Evolutionary conservation across 2,888 invertebrate species (phyloP).

Genomic region (Syrphus vitripennis): DNA sequence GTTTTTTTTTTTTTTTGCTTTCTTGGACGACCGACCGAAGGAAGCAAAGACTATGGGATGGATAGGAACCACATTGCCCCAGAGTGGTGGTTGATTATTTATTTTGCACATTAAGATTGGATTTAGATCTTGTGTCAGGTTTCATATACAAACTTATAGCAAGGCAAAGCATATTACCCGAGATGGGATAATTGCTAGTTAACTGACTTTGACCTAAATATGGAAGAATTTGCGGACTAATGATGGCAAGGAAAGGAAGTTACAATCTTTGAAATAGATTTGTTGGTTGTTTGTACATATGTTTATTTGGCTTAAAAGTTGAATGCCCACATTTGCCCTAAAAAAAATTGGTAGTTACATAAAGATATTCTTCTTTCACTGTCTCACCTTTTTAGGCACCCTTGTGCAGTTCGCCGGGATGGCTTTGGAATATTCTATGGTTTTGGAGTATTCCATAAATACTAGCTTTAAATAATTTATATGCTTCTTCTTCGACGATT

Average conservation of each 20-base stretch:
- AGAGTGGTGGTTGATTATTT: slow-evolving; percentile 41
- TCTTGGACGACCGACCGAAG: background rate
- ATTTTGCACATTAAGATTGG: slow-evolving; percentile 30
- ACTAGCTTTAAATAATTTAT: too few species aligned
- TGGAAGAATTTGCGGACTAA: background rate
- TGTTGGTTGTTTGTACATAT: background rate
- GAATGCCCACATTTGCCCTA: background rate
- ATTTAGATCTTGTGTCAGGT: slow-evolving; percentile 34
- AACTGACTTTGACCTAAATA: slow-evolving; percentile 21
- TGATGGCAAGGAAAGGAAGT: background rate
- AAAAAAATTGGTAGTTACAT: too few species aligned
- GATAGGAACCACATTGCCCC: background rate
- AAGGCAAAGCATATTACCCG: slow-evolving; percentile 13
- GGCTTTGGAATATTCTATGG: too few species aligned
- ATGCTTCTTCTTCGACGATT: too few species aligned
- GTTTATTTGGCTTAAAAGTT: background rate
- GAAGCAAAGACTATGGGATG: background rate
- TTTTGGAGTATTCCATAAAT: too few species aligned
- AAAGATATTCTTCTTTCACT: too few species aligned
- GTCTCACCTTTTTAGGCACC: too few species aligned
- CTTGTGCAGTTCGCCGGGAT: too few species aligned
- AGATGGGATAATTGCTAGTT: slow-evolving; percentile 23
- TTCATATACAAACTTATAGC: background rate
- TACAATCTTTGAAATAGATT: background rate
- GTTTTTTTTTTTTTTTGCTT: background rate